These are phyloP conservation scores for human (Homo sapiens) DNA, from an alignment of 2,113 vertebrate species.

Conservation along the genomic window GRCh38 chr9:69975001-69975500, in stretches of 20 bases:
- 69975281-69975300: not conserved
- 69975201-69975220: not conserved
- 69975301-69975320: not conserved
- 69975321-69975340: not conserved
- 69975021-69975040: not conserved
- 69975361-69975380: not conserved
- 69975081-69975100: not conserved
- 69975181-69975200: not conserved
- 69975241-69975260: not conserved
- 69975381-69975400: not conserved
- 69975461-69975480: not conserved
- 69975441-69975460: not conserved
- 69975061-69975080: not conserved
- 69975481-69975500: not conserved
- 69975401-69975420: not conserved
- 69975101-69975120: not conserved
- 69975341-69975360: not conserved
- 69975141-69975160: not conserved
- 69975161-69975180: not conserved
- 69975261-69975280: not conserved
- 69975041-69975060: not conserved
- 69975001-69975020: not conserved
- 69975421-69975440: not conserved
- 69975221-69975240: not conserved
- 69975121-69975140: rapidly evolving